A percentile compares a stretch with the other conserved stretches of the same genome.
These are phyloP conservation scores for Calliopsis andreniformis DNA, from an alignment of 1,140 invertebrate species.

Conservation along the genomic window DNA sequence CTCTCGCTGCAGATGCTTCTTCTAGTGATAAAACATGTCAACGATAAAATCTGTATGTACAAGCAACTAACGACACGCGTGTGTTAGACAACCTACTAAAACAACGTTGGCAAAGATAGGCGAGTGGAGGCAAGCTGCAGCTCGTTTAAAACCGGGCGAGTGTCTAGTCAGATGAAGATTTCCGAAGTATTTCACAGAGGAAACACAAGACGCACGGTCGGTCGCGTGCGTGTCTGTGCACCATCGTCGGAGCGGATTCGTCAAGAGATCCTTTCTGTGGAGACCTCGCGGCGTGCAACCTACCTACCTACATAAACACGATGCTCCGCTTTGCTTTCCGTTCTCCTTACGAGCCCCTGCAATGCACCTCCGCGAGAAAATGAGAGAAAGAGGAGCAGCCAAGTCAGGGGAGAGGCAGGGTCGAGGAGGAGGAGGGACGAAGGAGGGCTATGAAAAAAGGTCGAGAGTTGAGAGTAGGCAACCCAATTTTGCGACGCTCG, in stretches of 20 bases:
- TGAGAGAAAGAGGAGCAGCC: constrained; percentile 39
- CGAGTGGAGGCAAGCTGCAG: no score
- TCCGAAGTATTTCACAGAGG: not conserved
- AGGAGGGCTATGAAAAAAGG: constrained; percentile 47
- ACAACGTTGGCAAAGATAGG: no score
- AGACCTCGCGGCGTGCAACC: constrained; percentile 65
- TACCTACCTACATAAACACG: constrained; percentile 72
- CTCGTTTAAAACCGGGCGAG: no score
- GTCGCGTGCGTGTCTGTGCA: constrained; percentile 8
- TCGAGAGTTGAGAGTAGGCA: constrained; percentile 56
- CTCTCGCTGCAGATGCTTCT: no score
- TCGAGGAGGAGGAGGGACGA: not conserved
- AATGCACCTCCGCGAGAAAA: constrained; percentile 63
- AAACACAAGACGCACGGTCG: not conserved
- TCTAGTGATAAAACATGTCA: no score
- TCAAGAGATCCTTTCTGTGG: constrained; percentile 47
- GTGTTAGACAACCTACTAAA: no score
- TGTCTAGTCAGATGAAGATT: no score
- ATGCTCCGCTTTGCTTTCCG: constrained; percentile 70
- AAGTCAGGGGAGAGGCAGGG: not conserved
- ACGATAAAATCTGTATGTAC: no score
- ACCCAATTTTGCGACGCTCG: constrained; percentile 57
- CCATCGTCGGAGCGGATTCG: constrained; percentile 30
- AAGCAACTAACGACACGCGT: no score
- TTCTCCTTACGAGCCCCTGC: constrained; percentile 65